Evolutionary conservation across 2,113 vertebrate genomes (phyloP).

Genomic region (Megaceryle torquata): DNA sequence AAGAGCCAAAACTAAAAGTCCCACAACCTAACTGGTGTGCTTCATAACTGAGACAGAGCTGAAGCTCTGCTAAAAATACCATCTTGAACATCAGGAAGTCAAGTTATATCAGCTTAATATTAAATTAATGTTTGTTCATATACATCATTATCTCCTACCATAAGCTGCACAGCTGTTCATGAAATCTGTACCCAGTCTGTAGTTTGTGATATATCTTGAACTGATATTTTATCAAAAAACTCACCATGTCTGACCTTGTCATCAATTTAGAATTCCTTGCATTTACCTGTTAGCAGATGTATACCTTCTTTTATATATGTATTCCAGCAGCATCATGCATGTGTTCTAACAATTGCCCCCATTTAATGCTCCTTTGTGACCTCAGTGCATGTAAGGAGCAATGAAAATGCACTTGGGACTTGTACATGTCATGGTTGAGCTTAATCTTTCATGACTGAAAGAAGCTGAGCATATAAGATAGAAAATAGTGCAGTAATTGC

Average conservation of each 20-base stretch:
- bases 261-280: neutral
- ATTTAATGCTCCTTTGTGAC: neutral
- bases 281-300: neutral
- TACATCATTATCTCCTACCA: neutral
- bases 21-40: neutral
- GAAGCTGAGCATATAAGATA: neutral
- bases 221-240: neutral
- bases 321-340: neutral
- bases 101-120: slow-evolving; percentile 29
- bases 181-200: neutral
- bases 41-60: neutral
- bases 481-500: neutral
- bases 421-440: neutral
- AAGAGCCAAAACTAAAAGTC: neutral
- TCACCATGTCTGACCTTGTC: neutral
- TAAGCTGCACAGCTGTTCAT: slow-evolving; percentile 35
- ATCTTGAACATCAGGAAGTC: slow-evolving; percentile 27
- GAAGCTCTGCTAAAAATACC: slow-evolving; percentile 6
- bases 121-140: neutral
- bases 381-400: neutral
- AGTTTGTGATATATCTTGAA: neutral
- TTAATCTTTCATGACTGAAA: neutral
- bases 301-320: neutral
- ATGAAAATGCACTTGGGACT: neutral
- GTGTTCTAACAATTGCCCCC: neutral